Evolutionary conservation across 2,113 vertebrate species (phyloP).

Genomic region (Ophthalmolycus amberensis): DNA sequence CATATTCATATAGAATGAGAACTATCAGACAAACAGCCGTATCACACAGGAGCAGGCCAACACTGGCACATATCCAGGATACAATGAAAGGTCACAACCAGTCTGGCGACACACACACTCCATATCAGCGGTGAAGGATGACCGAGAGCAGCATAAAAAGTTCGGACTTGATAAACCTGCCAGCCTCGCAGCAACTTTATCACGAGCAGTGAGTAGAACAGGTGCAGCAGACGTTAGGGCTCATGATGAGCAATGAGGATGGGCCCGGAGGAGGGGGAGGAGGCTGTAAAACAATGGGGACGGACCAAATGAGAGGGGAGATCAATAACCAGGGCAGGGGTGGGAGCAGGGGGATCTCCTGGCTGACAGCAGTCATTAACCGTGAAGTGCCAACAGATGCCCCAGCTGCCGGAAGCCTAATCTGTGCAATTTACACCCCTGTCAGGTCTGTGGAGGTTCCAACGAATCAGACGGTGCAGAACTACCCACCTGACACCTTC

Average conservation of each 20-base stretch:
- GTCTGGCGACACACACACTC: not conserved
- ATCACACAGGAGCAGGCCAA: not conserved
- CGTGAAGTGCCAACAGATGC: constrained; percentile 49
- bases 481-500: constrained; percentile 29
- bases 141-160: constrained; percentile 11
- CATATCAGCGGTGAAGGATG: not conserved
- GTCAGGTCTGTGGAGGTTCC: constrained; percentile 58
- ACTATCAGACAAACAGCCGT: not conserved
- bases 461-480: constrained; percentile 28
- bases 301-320: constrained; percentile 23
- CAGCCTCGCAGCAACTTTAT: not conserved
- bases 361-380: constrained; percentile 55
- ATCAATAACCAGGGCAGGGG: constrained; percentile 47
- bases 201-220: constrained; percentile 20
- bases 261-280: not conserved
- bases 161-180: not conserved
- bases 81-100: not conserved
- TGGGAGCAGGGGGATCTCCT: not conserved
- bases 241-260: constrained; percentile 26
- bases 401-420: constrained; percentile 57
- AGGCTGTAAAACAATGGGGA: constrained; percentile 39
- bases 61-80: not conserved
- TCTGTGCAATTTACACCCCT: constrained; percentile 67
- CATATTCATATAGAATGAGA: no score
- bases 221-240: constrained; percentile 23